phyloP scores from a whole-genome alignment of 2,113 vertebrate genomes.

The Columba janthina region DNA sequence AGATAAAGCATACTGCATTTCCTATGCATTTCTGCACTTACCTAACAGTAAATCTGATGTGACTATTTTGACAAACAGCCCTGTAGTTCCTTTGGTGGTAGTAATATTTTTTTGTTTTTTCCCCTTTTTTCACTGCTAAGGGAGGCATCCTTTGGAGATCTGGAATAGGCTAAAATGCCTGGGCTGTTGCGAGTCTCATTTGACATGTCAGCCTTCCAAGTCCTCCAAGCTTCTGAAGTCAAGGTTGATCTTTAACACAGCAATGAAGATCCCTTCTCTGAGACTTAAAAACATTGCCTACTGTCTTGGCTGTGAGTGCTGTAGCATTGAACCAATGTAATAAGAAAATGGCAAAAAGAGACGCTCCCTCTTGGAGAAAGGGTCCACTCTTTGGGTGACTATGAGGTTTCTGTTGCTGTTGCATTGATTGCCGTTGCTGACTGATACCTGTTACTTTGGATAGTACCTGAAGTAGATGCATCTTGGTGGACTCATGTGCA shows the following conservation, averaged over 20 bases:
- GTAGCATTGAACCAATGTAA: neutral
- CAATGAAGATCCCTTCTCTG: neutral
- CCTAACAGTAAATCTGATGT: neutral
- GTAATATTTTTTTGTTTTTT: no score
- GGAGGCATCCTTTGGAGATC: neutral
- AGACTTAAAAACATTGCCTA: neutral
- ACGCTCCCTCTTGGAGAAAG: neutral
- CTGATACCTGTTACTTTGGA: neutral
- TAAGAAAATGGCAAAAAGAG: neutral
- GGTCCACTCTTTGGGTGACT: neutral
- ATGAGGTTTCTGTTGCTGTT: neutral
- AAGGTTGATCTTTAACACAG: neutral
- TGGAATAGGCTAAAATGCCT: neutral
- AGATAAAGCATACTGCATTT: neutral
- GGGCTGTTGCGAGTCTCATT: neutral
- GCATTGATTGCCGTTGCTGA: neutral
- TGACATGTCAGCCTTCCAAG: neutral
- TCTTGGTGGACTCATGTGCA: neutral
- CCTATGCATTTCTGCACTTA: neutral
- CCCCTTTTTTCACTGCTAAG: no score
- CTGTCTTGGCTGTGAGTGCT: neutral
- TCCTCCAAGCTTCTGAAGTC: neutral
- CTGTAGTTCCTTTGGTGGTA: neutral
- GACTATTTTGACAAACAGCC: neutral
- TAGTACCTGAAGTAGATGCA: neutral